phyloP scores from a whole-genome alignment of 2,888 invertebrate genomes.

The Coenonympha glycerion region DNA sequence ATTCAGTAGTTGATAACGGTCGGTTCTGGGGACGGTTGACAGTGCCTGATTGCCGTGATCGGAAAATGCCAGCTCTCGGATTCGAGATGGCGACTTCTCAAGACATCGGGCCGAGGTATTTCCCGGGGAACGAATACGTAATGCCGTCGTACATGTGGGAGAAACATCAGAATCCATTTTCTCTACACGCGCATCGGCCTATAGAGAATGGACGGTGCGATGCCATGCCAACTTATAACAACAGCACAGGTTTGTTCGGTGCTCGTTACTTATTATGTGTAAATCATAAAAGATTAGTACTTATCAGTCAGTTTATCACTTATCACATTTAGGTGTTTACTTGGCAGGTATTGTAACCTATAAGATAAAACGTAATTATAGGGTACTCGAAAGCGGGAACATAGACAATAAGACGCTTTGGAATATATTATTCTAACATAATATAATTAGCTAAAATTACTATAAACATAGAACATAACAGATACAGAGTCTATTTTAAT shows the following conservation, averaged over 20 bases:
- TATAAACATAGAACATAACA: too few species aligned
- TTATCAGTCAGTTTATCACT: too few species aligned
- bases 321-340: neutral
- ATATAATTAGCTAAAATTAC: too few species aligned
- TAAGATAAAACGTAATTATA: too few species aligned
- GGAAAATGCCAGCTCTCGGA: constrained; percentile 67
- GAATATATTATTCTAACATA: too few species aligned
- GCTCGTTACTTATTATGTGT: neutral
- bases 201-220: constrained; percentile 32
- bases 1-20: constrained; percentile 44
- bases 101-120: constrained; percentile 54
- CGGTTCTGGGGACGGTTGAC: constrained; percentile 39
- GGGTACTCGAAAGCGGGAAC: too few species aligned
- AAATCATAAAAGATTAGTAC: neutral
- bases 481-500: too few species aligned
- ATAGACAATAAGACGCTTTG: too few species aligned
- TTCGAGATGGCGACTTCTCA: constrained; percentile 60
- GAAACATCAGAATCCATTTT: constrained; percentile 46
- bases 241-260: constrained; percentile 45
- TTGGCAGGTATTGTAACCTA: too few species aligned
- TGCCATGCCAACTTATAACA: constrained; percentile 26
- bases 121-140: constrained; percentile 46
- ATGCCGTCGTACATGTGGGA: constrained; percentile 53
- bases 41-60: constrained; percentile 25
- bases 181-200: constrained; percentile 41